Conservation (phyloP, 2,113 vertebrate genomes). For the Toxotes jaculatrix region DNA sequence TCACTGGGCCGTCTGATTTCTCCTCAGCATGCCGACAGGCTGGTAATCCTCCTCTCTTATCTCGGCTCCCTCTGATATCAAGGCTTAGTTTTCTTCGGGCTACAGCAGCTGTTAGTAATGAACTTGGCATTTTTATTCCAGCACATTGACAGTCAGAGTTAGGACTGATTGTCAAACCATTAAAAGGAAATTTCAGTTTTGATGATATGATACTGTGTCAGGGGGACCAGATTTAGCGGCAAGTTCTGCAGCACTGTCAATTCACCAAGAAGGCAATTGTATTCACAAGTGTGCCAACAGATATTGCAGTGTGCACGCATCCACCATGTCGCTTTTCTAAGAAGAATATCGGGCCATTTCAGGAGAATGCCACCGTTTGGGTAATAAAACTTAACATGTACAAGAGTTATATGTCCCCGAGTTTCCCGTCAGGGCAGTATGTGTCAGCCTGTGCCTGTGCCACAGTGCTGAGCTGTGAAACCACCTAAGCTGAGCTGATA, state of each 20-base stretch:
- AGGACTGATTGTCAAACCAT: slow-evolving; percentile 29
- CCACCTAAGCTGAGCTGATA: slow-evolving; percentile 70
- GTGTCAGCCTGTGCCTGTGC: slow-evolving; percentile 46
- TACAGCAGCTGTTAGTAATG: slow-evolving; percentile 70
- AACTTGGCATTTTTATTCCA: slow-evolving; percentile 63
- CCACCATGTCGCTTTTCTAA: slow-evolving; percentile 13
- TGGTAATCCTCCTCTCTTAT: slow-evolving; percentile 74
- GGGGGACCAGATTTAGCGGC: not conserved
- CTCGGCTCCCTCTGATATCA: slow-evolving; percentile 74
- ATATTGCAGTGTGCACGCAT: slow-evolving; percentile 1
- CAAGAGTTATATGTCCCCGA: slow-evolving; percentile 49
- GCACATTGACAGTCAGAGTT: slow-evolving; percentile 41
- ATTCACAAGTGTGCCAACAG: slow-evolving; percentile 23
- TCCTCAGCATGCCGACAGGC: slow-evolving; percentile 64
- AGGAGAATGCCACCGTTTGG: slow-evolving; percentile 41
- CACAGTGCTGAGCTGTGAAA: slow-evolving; percentile 57
- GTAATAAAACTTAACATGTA: slow-evolving; percentile 53
- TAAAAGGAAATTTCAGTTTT: slow-evolving; percentile 43
- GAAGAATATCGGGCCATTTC: slow-evolving; percentile 25
- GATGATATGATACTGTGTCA: slow-evolving; percentile 24
- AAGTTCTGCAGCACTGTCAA: not conserved
- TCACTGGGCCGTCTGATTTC: slow-evolving; percentile 67
- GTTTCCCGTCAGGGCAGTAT: slow-evolving; percentile 50
- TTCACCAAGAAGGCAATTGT: slow-evolving; percentile 10
- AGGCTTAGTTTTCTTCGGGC: slow-evolving; percentile 67